Base-by-base conservation (phyloP, 2,888 invertebrate genomes). In the Hydriomena furcata region DNA sequence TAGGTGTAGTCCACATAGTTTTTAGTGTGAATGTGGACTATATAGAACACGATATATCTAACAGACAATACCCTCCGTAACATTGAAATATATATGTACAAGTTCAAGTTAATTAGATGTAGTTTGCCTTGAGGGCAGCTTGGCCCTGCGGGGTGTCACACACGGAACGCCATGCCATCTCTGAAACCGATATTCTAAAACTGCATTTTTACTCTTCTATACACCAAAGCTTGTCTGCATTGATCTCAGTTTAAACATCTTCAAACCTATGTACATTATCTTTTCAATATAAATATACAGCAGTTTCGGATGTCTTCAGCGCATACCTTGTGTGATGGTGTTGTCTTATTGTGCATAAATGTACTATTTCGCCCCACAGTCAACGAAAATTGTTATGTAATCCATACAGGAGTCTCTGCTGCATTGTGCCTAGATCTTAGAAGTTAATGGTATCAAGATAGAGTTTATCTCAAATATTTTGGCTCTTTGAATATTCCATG, bases 351-450 rank as follows among this genome's bases (percentile, higher is more conserved):
- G 58, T 60, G 59, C 41, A 47, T 51, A 64, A 38, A 66, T 70
- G 65, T 76, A 78, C 71, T 76, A 68, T 76, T 72, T 82, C 77
- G 86, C 86, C 87, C 88, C 88, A 81, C 86, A 82, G 79, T 88
- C 91, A 90, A 90, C 91, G 91, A 91, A 91, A 84, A 83, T 83
- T 85, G 83, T 86, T 86, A 86, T 84, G 79, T 82, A 84, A 83
- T 84, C 82, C 85, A 84, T 89, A 91, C 91, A 89, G 90, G 90
- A 89, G 87, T 89, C 84, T 89, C 89, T 90, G 89, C 89, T 90
- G 91, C 88, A 91, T 90, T 90, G 91, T 91, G 91, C 91, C 91
- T 91, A 91, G 91, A 91, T 90, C 86, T 89, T 91, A 91, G 91
- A 90, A 82, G 83, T 90, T 89, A 90, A 87, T 85, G 83, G 87